Evolutionary conservation across 2,113 vertebrate species (phyloP).

Genomic region (Phyllopteryx taeniolatus): DNA sequence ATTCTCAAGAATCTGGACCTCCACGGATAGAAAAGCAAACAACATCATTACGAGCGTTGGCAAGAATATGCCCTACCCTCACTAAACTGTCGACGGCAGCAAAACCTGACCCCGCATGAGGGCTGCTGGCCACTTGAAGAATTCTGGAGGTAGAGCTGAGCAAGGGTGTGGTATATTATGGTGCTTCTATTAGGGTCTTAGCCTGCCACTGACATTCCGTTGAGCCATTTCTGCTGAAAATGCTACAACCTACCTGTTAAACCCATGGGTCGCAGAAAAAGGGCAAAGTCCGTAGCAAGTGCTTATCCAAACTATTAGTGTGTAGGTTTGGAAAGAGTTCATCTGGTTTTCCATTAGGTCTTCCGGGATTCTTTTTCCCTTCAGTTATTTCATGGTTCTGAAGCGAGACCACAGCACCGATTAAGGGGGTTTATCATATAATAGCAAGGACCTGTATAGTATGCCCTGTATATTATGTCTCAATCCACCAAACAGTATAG

Average conservation of each 20-base stretch:
- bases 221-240: not conserved
- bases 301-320: conserved; percentile 3
- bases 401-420: not conserved
- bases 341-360: not conserved
- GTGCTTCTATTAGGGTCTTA: conserved; percentile 34
- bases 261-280: not conserved
- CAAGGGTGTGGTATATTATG: conserved; percentile 37
- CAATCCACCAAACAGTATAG: not conserved
- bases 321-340: conserved; percentile 17
- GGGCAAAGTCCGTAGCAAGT: conserved; percentile 7
- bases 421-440: not conserved
- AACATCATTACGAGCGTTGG: conserved; percentile 13
- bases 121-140: conserved; percentile 9
- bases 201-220: conserved; percentile 30
- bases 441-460: not conserved
- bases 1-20: conserved; percentile 24
- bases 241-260: not conserved
- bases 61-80: conserved; percentile 7
- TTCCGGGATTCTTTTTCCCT: not conserved
- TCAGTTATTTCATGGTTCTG: no score
- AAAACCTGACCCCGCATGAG: conserved; percentile 38
- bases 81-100: conserved; percentile 31
- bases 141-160: conserved; percentile 9
- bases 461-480: not conserved
- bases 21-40: conserved; percentile 17